phyloP scores from a whole-genome alignment of 2,113 vertebrate genomes.

The Anoplopoma fimbria region DNA sequence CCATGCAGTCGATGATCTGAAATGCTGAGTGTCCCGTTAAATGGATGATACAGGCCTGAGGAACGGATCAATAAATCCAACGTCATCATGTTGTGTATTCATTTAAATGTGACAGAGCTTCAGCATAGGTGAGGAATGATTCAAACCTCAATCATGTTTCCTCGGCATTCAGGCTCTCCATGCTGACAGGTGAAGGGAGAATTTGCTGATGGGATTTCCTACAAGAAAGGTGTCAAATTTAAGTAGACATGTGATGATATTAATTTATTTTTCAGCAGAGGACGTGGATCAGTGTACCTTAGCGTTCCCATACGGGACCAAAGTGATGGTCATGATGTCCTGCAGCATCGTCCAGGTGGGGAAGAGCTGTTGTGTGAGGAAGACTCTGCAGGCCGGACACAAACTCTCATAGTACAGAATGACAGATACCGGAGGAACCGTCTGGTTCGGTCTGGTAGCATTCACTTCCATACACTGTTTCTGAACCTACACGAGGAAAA shows the following conservation, averaged over 20 bases:
- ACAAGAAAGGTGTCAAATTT: constrained; percentile 21
- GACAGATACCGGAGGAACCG: constrained; percentile 74
- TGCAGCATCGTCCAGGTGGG: constrained; percentile 88
- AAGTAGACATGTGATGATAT: background rate
- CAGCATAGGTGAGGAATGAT: background rate
- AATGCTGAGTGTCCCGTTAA: constrained; percentile 67
- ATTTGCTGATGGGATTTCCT: constrained; percentile 79
- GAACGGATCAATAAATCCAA: background rate
- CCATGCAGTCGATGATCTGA: constrained; percentile 87
- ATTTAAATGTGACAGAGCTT: background rate
- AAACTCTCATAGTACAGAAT: constrained; percentile 90
- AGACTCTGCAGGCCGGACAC: constrained; percentile 84
- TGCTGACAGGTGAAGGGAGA: constrained; percentile 89
- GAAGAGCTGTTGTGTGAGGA: constrained; percentile 87
- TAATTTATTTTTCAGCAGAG: background rate
- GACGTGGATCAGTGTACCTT: constrained; percentile 75
- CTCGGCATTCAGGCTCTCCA: constrained; percentile 85
- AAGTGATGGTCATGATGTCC: constrained; percentile 84
- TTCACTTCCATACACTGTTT: constrained; percentile 80
- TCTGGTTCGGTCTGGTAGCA: constrained; percentile 37
- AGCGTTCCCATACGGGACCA: constrained; percentile 93
- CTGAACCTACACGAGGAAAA: constrained; percentile 72
- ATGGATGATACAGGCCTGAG: constrained; percentile 88
- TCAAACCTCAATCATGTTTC: constrained; percentile 90
- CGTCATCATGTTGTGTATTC: background rate